phyloP scores from a whole-genome alignment of 2,888 invertebrate genomes.

The Limnephilus rhombicus region DNA sequence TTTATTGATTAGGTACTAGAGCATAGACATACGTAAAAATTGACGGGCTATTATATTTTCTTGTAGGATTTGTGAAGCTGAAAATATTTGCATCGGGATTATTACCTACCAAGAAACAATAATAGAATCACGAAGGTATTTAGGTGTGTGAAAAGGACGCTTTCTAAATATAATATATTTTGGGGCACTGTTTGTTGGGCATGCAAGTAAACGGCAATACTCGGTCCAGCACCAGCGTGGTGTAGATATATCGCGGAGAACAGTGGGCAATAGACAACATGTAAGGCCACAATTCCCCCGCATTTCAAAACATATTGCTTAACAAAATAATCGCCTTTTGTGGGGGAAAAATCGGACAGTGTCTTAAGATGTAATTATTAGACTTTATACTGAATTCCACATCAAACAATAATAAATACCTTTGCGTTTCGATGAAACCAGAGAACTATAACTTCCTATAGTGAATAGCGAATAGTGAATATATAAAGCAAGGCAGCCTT shows the following conservation, averaged over 20 bases:
- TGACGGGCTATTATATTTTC: no score
- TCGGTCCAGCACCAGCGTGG: neutral
- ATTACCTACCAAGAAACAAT: no score
- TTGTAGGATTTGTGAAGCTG: no score
- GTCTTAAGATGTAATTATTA: slow-evolving; percentile 44
- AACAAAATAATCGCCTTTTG: slow-evolving; percentile 42
- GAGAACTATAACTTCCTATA: no score
- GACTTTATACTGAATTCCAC: slow-evolving; percentile 31
- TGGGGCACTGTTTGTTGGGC: neutral
- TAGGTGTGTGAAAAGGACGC: neutral
- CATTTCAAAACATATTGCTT: slow-evolving; percentile 52
- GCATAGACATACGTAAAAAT: no score
- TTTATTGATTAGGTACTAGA: no score
- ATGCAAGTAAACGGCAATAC: neutral
- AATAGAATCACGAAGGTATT: no score
- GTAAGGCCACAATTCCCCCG: slow-evolving; percentile 35
- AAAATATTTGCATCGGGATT: no score
- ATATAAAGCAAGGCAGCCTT: no score
- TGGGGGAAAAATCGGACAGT: slow-evolving; percentile 30
- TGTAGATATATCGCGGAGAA: no score
- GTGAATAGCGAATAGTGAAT: no score
- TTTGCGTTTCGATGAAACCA: neutral
- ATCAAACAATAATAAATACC: slow-evolving; percentile 30
- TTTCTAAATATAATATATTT: no score
- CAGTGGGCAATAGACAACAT: neutral